Conservation (phyloP, 2,113 vertebrate genomes). For the Bagarius yarrelli region DNA sequence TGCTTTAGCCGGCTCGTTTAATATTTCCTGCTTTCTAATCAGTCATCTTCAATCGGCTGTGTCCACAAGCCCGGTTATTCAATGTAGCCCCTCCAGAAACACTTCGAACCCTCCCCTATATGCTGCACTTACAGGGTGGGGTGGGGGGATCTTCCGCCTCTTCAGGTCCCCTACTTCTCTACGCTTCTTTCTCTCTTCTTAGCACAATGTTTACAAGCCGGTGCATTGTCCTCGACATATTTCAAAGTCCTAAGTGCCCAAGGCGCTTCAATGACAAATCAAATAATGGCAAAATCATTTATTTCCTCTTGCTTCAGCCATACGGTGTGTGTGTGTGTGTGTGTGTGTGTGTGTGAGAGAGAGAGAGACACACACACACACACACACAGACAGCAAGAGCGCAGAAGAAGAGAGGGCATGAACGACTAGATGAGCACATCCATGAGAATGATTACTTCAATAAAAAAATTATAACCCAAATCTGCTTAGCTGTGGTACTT, state of each 20-base stretch:
- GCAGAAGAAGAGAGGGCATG: conserved; percentile 31
- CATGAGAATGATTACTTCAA: conserved; percentile 85
- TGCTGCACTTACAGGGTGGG: conserved; percentile 23
- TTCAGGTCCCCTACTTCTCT: conserved; percentile 31
- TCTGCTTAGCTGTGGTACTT: conserved; percentile 71
- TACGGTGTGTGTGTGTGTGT: conserved; percentile 9
- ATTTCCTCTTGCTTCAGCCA: conserved; percentile 81
- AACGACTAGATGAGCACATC: conserved; percentile 67
- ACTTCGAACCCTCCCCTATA: conserved; percentile 13
- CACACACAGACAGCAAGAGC: neutral
- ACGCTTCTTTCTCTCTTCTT: conserved; percentile 52
- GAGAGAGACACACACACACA: neutral
- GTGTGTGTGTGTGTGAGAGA: neutral
- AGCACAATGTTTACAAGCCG: conserved; percentile 65
- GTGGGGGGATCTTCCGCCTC: neutral
- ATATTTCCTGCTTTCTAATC: conserved; percentile 85
- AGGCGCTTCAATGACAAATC: conserved; percentile 86
- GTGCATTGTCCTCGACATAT: conserved; percentile 76
- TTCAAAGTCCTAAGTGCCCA: conserved; percentile 80
- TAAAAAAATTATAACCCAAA: conserved; percentile 82
- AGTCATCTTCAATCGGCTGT: conserved; percentile 79
- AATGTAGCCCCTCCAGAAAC: conserved; percentile 40
- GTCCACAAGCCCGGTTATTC: conserved; percentile 51
- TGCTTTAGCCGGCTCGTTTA: conserved; percentile 80
- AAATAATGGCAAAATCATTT: conserved; percentile 87